Base-by-base conservation (phyloP, 2,113 vertebrate genomes). In the Coptodon bakossiorum region DNA sequence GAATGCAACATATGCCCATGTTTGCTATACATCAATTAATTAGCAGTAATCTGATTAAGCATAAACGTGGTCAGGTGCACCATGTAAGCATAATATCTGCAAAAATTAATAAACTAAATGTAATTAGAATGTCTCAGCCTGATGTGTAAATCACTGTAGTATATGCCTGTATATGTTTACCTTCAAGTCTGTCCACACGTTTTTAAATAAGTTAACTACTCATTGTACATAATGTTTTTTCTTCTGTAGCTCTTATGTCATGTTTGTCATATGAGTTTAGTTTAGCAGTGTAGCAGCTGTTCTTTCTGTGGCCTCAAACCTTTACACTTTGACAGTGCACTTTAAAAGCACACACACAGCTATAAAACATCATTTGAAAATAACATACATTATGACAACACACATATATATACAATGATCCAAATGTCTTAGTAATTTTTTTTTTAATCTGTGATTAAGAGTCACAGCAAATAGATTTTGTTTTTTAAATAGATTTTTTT, bases 191-290 rank as follows among this genome's bases (percentile, higher is more conserved):
- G 14, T 48, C 16, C 27, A 50, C 43, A 29, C 3, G 0, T 29
- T 50, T 76, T 45, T 48, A 17, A 17, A 17, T 48, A 76, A 17
- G 24, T 27, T 11, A 17, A 17, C 68, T 76, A 29, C 29, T 48
- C 9, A 29, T 4, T 76, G 40, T 48, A 29, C 40, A 17, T 76
- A 17, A 0, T 4, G 22, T 0, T 10, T 45, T 43, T 76, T 27
- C 14, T 29, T 48, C 40, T 76, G 40, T 17, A 29, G 68, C 14
- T 76, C 40, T 76, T n/a, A 63, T 36, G 14, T 43, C 22, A 24
- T 40, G 11, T 24, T 10, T 48, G 40, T 10, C 8, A 45, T 17
- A 45, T 1, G 14, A 48, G 2, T 71, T 71, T 40, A 43, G 40
- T 48, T 73, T 29, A 73, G 22, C 40, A 76, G 7, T 76, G 9